Conservation (phyloP, 2,797 vertebrate genomes). For the Lutjanus argentimaculatus region DNA sequence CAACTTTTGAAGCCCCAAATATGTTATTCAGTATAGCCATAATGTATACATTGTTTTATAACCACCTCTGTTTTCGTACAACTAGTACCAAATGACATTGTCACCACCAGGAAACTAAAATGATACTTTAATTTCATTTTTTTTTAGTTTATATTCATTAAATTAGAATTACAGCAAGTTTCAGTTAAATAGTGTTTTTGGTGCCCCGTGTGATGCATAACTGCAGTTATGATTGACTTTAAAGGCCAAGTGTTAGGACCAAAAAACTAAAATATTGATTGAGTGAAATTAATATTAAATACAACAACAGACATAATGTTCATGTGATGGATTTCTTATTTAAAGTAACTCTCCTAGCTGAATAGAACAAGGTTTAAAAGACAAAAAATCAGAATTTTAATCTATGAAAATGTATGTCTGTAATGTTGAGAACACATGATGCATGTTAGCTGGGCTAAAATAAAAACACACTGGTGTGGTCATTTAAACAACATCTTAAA, state of each 20-base stretch:
- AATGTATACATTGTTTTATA: too few species aligned
- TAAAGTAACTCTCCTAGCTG: background rate
- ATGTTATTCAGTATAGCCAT: too few species aligned
- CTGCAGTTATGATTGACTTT: background rate
- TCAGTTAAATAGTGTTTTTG: too few species aligned
- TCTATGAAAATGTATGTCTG: constrained; percentile 13
- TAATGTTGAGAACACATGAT: background rate
- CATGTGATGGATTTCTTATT: background rate
- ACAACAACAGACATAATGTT: background rate
- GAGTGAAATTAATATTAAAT: background rate
- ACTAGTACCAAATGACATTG: background rate
- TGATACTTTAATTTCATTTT: background rate
- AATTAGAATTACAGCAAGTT: background rate
- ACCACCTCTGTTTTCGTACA: background rate
- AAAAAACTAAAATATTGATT: background rate
- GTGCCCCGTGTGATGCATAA: too few species aligned
- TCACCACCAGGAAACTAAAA: background rate
- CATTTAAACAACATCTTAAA: constrained; percentile 19
- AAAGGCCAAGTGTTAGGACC: background rate
- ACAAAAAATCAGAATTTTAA: background rate
- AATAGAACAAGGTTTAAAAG: background rate
- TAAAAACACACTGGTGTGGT: constrained; percentile 21
- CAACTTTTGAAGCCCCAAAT: too few species aligned
- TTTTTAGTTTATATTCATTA: background rate
- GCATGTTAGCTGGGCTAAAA: background rate